Base-by-base conservation (phyloP, 2,888 invertebrate genomes). In the Adelognathus sp. region DNA sequence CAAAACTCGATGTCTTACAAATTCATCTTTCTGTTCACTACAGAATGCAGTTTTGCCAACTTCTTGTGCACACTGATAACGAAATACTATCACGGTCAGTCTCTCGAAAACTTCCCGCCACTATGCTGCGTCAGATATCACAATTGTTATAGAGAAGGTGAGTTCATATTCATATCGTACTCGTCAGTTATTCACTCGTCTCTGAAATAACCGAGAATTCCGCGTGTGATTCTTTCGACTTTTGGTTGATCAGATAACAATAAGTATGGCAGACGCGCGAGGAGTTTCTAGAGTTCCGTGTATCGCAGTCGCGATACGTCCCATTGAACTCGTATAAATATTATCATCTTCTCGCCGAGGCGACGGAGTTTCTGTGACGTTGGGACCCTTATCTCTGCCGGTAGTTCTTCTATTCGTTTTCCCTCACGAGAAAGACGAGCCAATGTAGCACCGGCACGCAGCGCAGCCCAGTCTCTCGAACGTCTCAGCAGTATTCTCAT, bases 401-500 rank as follows among this genome's bases (percentile, higher is more conserved):
- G 24, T 46, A 21, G 66, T 29, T 63, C 60, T 77, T 61, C 36
- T 46, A 5, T 24, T 72, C 63, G 33, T 16, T 63, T 64, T 14
- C 5, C 52, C n/a, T 31, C 46, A 44, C 39, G 21, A 63, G 58
- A 21, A 50, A 60, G 29, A 41, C 39, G 14, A 18, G 60, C 3
- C n/a, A n/a, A 36, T 27, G 27, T 54, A 14, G 29, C 29, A 9
- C 14, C 36, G 46, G 21, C 9, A n/a, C n/a, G n/a, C n/a, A n/a
- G n/a, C n/a, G n/a, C 29, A 50, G 18, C 56, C 44, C 69, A 69
- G 69, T 75, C 56, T 75, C 69, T 36, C 24, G 29, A 39, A 63
- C 54, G 70, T n/a, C 69, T 64, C 71, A 61, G 41, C 61, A n/a
- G 54, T 41, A 75, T 74, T 78, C 72, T 82, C 82, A 56, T 78